Evolutionary conservation across 1,140 invertebrate genomes (phyloP).

Genomic region (Atta texana): DNA sequence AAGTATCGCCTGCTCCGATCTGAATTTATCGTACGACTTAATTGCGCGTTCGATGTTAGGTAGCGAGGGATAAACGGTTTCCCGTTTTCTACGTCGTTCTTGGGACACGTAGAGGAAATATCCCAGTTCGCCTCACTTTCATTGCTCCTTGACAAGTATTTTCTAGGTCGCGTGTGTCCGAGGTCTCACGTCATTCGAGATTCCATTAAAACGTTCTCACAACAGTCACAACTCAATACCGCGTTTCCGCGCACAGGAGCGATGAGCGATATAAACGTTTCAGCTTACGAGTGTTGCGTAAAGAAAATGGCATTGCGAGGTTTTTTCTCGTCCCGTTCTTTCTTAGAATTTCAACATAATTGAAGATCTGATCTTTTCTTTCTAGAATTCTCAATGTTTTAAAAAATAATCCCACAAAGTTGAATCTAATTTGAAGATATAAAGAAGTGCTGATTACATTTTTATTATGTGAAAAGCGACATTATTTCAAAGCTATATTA

Average conservation of each 20-base stretch:
- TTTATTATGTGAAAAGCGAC: neutral
- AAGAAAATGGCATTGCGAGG: neutral
- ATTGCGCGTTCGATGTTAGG: conserved; percentile 68
- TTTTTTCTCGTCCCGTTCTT: neutral
- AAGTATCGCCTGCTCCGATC: conserved; percentile 72
- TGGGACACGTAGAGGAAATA: conserved; percentile 38
- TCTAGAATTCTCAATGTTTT: neutral
- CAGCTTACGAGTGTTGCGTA: neutral
- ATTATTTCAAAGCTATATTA: neutral
- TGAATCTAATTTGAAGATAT: neutral
- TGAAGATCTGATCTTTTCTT: neutral
- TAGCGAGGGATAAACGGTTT: conserved; percentile 24
- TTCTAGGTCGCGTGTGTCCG: conserved; percentile 67
- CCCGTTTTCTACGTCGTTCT: neutral
- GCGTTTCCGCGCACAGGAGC: conserved; percentile 15
- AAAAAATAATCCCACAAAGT: neutral
- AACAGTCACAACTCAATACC: conserved; percentile 17
- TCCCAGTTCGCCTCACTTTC: conserved; percentile 60
- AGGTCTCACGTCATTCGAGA: conserved; percentile 44
- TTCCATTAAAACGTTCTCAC: conserved; percentile 38
- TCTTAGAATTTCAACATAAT: conserved; percentile 7
- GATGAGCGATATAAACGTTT: conserved; percentile 11
- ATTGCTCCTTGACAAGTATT: conserved; percentile 62
- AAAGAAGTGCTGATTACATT: neutral
- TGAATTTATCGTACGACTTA: conserved; percentile 74